These are phyloP conservation scores for Anastrepha obliqua DNA, from an alignment of 1,140 invertebrate genomes.

Conservation along the genomic window DNA sequence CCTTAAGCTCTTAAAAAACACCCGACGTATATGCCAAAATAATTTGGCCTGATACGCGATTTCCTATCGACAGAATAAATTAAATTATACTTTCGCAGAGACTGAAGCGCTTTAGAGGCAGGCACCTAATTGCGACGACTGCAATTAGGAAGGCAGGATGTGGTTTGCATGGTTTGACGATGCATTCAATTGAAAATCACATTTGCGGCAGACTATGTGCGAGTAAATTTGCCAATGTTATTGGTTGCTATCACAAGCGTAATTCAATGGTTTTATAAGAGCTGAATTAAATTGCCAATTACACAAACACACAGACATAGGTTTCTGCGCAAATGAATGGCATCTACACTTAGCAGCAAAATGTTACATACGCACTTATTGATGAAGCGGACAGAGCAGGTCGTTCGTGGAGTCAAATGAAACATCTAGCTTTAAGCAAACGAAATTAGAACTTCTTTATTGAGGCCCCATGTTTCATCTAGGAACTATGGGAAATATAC, in stretches of 20 bases:
- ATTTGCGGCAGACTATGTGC: conserved; percentile 23
- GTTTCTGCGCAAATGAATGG: background rate
- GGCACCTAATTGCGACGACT: background rate
- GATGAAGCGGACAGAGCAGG: too few species aligned
- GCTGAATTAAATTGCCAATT: background rate
- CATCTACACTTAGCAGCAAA: background rate
- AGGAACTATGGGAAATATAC: too few species aligned
- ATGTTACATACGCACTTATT: background rate
- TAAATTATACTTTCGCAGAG: conserved; percentile 33
- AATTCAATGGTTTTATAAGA: conserved; percentile 29
- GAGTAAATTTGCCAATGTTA: conserved; percentile 12
- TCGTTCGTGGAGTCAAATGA: too few species aligned
- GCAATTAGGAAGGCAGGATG: background rate
- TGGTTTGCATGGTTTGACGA: conserved; percentile 28
- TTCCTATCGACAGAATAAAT: conserved; percentile 25
- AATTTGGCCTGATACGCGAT: conserved; percentile 36
- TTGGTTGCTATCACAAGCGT: background rate
- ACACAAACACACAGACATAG: background rate
- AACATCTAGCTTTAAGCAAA: too few species aligned
- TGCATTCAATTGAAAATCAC: conserved; percentile 43
- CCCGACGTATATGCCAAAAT: background rate
- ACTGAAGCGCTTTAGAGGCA: background rate
- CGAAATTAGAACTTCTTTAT: too few species aligned
- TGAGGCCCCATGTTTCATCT: too few species aligned
- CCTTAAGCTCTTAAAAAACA: too few species aligned